These are phyloP conservation scores for Drosophila histrio DNA, from an alignment of 2,888 invertebrate genomes.

Conservation along the genomic window DNA sequence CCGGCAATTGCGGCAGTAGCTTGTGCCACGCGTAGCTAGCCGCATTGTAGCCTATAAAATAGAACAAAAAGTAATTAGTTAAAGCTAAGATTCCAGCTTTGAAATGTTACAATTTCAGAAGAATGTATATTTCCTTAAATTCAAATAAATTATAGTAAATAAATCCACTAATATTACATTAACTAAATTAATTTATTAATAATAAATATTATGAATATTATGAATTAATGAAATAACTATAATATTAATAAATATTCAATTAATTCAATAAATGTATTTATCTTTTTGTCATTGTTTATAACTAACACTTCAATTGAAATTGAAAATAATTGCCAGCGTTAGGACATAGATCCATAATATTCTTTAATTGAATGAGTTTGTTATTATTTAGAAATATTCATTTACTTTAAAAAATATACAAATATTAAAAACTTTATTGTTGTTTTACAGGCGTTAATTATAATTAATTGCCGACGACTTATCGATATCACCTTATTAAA, in stretches of 20 bases:
- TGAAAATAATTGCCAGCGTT: no score
- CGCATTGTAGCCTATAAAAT: slow-evolving; percentile 82
- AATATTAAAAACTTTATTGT: neutral
- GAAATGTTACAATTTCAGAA: no score
- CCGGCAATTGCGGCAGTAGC: slow-evolving; percentile 82
- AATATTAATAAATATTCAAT: neutral
- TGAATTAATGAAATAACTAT: neutral
- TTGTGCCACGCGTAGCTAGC: slow-evolving; percentile 84
- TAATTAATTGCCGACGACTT: neutral
- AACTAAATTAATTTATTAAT: no score
- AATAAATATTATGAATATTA: neutral
- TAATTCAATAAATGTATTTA: no score
- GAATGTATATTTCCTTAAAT: no score
- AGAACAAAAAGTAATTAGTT: neutral
- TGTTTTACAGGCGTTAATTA: neutral
- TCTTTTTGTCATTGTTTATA: no score
- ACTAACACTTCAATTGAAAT: no score
- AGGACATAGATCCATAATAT: no score
- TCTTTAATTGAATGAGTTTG: no score
- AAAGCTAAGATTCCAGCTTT: no score
- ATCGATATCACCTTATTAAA: neutral
- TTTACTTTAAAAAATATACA: neutral
- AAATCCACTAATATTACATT: no score
- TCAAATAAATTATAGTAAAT: no score
- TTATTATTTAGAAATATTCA: neutral